Evolutionary conservation across 1,140 invertebrate species (phyloP).

Genomic region (Helicoverpa armigera): DNA sequence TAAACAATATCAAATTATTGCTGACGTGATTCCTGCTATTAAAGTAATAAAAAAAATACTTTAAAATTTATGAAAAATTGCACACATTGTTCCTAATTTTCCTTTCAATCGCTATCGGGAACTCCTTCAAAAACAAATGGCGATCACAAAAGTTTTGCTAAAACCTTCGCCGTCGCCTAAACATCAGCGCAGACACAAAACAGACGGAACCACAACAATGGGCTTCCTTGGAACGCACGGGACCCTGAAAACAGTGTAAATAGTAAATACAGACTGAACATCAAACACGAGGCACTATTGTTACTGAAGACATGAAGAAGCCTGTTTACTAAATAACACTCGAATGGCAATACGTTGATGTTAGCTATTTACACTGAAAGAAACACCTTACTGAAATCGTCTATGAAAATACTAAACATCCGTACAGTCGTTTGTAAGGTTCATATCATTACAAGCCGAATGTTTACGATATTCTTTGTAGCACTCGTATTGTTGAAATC

Average conservation of each 20-base stretch:
- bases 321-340: background rate
- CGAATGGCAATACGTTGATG: background rate
- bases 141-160: background rate
- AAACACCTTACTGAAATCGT: no score
- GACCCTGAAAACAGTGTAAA: constrained; percentile 1
- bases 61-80: no score
- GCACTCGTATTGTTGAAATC: no score
- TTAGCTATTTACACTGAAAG: background rate
- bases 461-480: no score
- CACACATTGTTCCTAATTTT: no score
- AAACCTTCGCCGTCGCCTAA: background rate
- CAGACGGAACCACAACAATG: background rate
- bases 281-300: constrained; percentile 13
- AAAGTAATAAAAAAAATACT: background rate
- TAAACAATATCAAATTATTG: no score
- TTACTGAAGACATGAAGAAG: background rate
- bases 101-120: background rate
- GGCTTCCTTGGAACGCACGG: background rate
- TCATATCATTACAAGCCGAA: no score
- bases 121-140: background rate
- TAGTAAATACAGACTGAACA: constrained; percentile 10
- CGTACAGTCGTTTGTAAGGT: no score
- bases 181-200: background rate
- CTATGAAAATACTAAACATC: no score
- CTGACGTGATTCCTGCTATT: background rate